phyloP scores from a whole-genome alignment of 2,888 invertebrate species.

The Dexiosoma caninum region DNA sequence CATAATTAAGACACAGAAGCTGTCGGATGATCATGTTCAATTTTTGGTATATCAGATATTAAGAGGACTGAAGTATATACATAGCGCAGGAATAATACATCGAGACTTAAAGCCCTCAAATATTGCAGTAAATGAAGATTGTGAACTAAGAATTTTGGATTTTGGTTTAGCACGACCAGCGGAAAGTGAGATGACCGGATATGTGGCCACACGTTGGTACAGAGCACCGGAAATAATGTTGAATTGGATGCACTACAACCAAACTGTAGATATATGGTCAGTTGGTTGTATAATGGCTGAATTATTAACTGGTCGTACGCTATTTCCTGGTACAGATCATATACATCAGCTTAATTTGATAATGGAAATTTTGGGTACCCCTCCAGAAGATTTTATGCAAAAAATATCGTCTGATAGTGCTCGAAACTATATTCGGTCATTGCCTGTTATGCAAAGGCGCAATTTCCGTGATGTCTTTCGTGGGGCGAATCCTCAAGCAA shows the following conservation, averaged over 20 bases:
- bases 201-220: conserved; percentile 95
- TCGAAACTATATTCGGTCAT: conserved; percentile 93
- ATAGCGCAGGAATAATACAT: conserved; percentile 98
- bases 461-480: conserved; percentile 93
- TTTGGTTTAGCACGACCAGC: conserved; percentile 98
- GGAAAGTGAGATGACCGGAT: conserved; percentile 99
- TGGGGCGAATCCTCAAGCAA: conserved; percentile 95
- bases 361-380: conserved; percentile 97
- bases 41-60: conserved; percentile 99
- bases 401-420: conserved; percentile 99
- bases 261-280: conserved; percentile 99
- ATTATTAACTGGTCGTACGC: conserved; percentile 92
- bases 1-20: conserved; percentile 96
- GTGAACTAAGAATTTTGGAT: conserved; percentile 98
- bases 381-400: conserved; percentile 93
- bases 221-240: conserved; percentile 99
- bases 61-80: conserved; percentile 98
- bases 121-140: conserved; percentile 99
- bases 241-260: conserved; percentile 99
- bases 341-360: conserved; percentile 99
- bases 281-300: conserved; percentile 99
- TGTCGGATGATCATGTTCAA: conserved; percentile 99
- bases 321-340: conserved; percentile 99
- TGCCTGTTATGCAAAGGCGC: conserved; percentile 90
- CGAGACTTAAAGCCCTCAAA: conserved; percentile 99